A percentile compares a stretch with the other conserved stretches of the same genome.
Conservation (phyloP, 2,113 vertebrate species). For the Dryoscopus gambensis region DNA sequence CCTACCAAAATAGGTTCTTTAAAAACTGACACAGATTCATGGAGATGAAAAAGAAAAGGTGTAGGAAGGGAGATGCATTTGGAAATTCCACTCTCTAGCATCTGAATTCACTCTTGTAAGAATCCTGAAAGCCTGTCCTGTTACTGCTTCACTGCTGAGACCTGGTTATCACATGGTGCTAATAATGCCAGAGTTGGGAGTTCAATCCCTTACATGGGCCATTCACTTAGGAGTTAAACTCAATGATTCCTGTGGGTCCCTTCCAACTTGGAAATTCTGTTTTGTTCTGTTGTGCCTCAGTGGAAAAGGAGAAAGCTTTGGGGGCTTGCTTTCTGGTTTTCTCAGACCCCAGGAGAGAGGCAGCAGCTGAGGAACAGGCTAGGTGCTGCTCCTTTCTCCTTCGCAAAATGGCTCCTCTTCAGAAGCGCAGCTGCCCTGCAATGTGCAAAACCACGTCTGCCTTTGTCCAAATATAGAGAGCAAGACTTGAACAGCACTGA, state of each 20-base stretch:
- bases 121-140: not conserved
- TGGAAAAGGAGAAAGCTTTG: not conserved
- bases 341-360: not conserved
- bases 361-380: not conserved
- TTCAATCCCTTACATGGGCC: not conserved
- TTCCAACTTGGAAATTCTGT: not conserved
- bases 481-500: not conserved
- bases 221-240: not conserved
- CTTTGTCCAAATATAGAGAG: not conserved
- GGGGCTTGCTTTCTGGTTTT: not conserved
- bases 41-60: constrained; percentile 28
- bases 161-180: not conserved
- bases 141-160: not conserved
- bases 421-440: not conserved
- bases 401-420: not conserved
- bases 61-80: constrained; percentile 22
- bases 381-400: not conserved
- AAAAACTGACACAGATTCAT: constrained; percentile 44
- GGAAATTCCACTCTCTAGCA: constrained; percentile 5
- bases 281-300: not conserved
- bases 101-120: constrained; percentile 2
- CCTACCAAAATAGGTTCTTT: not conserved
- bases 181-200: not conserved
- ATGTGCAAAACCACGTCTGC: not conserved
- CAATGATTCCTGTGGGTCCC: not conserved